These are phyloP conservation scores for Oryzias melastigma DNA, from an alignment of 2,113 vertebrate genomes.

Conservation along the genomic window DNA sequence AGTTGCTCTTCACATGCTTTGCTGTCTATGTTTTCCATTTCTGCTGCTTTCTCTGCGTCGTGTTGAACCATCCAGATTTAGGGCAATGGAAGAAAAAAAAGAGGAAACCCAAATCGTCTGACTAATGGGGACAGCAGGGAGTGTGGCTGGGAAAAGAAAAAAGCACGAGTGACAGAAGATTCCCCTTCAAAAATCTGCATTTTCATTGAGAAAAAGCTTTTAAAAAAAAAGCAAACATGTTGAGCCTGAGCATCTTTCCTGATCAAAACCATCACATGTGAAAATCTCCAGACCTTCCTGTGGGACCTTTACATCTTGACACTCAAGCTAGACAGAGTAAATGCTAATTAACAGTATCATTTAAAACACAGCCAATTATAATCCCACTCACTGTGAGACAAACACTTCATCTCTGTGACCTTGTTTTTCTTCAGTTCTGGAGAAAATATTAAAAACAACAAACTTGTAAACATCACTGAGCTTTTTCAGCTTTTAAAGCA, in stretches of 20 bases:
- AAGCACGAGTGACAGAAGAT: background rate
- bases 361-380: conserved; percentile 58
- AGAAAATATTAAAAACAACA: conserved; percentile 18
- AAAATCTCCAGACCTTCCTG: conserved; percentile 9
- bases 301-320: conserved; percentile 26
- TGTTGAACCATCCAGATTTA: conserved; percentile 19
- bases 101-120: conserved; percentile 7
- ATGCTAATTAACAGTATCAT: conserved; percentile 52
- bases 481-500: too few species aligned
- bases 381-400: conserved; percentile 43
- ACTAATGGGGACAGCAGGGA: conserved; percentile 7
- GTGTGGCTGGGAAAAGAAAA: conserved; percentile 1
- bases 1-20: conserved; percentile 29
- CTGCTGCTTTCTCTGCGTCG: conserved; percentile 2
- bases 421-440: conserved; percentile 59
- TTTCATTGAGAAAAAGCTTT: conserved; percentile 2
- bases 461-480: too few species aligned
- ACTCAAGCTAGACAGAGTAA: conserved; percentile 43
- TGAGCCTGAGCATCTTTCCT: background rate
- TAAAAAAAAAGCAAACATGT: background rate
- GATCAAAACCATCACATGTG: conserved; percentile 3
- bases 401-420: conserved; percentile 37
- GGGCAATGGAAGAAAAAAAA: background rate
- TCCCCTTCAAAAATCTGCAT: conserved; percentile 1
- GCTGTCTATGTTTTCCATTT: conserved; percentile 36